Conservation (phyloP, 2,113 vertebrate species). For the Phaethon lepturus region DNA sequence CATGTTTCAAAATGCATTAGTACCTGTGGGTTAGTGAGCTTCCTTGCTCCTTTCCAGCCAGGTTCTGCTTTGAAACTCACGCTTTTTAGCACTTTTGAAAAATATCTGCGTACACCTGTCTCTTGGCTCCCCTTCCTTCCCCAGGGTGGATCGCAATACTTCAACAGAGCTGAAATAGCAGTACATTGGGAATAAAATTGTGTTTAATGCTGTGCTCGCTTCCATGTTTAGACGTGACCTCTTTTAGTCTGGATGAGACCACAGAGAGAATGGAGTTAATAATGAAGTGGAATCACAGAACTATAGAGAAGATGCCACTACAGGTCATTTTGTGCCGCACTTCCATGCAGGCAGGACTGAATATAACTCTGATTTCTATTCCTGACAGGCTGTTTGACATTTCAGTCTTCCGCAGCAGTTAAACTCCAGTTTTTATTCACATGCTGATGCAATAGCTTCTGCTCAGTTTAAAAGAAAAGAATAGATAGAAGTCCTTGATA, state of each 20-base stretch:
- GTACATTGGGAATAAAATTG: background rate
- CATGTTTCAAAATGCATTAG: slow-evolving; percentile 1
- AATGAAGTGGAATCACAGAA: background rate
- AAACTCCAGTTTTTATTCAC: background rate
- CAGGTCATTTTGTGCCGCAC: background rate
- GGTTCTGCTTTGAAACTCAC: background rate
- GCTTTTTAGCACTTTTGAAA: slow-evolving; percentile 22
- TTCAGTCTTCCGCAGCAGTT: slow-evolving; percentile 26
- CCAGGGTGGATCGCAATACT: background rate
- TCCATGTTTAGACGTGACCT: background rate
- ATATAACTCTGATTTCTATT: slow-evolving; percentile 5
- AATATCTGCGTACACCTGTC: background rate
- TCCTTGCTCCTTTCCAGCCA: background rate
- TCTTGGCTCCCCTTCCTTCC: background rate
- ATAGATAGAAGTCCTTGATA: background rate
- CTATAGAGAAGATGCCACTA: background rate
- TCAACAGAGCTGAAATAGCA: background rate
- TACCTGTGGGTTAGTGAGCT: background rate
- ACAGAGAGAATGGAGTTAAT: background rate
- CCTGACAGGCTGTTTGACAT: slow-evolving; percentile 26
- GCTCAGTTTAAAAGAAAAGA: background rate
- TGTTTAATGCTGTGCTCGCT: slow-evolving; percentile 11
- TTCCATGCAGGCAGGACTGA: background rate
- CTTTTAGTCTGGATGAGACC: background rate
- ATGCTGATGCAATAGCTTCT: slow-evolving; percentile 22